Conservation (phyloP, 2,797 vertebrate species). For the Toxotes lorentzi region DNA sequence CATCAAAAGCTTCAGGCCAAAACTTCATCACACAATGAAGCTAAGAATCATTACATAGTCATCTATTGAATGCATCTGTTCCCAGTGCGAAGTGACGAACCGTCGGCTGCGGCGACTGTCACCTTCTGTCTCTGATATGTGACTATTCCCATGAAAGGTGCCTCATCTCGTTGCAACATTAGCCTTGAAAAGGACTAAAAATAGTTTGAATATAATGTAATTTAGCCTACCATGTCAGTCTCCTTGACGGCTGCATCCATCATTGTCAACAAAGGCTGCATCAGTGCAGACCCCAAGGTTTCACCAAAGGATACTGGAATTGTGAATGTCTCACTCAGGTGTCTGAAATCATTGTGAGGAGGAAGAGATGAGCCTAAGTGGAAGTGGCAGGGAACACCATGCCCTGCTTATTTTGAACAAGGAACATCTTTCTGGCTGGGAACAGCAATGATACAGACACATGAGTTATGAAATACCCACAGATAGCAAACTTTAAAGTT, state of each 20-base stretch:
- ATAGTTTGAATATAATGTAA: constrained; percentile 83
- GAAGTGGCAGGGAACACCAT: constrained; percentile 76
- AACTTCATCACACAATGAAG: background rate
- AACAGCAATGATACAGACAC: constrained; percentile 32
- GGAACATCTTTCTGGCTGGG: constrained; percentile 47
- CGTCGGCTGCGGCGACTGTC: constrained; percentile 17
- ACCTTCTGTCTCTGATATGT: constrained; percentile 33
- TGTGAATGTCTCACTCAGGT: constrained; percentile 79
- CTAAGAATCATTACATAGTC: constrained; percentile 6
- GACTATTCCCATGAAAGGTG: constrained; percentile 58
- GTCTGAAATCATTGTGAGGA: constrained; percentile 70
- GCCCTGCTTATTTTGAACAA: constrained; percentile 64
- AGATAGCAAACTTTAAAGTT: background rate
- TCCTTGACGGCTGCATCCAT: constrained; percentile 83
- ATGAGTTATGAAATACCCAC: constrained; percentile 7
- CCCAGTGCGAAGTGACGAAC: constrained; percentile 1
- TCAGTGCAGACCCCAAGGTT: constrained; percentile 81
- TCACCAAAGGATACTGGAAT: constrained; percentile 74
- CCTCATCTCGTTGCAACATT: constrained; percentile 71
- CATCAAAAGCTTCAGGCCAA: constrained; percentile 4
- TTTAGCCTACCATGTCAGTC: constrained; percentile 81
- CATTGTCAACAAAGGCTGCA: constrained; percentile 83
- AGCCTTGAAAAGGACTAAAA: constrained; percentile 79
- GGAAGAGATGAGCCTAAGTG: constrained; percentile 64
- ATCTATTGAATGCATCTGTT: constrained; percentile 25